phyloP scores from a whole-genome alignment of 2,888 invertebrate genomes.

The Crossocerus cetratus region DNA sequence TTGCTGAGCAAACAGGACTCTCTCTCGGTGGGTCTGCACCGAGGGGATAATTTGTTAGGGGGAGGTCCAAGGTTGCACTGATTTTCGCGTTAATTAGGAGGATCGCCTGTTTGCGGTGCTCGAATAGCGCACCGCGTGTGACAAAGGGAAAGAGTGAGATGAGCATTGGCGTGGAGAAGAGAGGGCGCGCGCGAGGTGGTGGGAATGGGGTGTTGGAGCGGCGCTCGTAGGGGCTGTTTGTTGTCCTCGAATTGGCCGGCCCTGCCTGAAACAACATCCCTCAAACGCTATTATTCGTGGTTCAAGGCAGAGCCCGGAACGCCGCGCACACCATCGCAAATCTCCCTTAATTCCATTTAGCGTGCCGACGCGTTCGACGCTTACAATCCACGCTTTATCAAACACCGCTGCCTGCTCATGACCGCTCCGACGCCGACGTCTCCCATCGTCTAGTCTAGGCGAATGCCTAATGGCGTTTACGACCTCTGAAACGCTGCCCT shows the following conservation, averaged over 20 bases:
- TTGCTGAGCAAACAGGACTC: too few species aligned
- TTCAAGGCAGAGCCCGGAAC: constrained; percentile 40
- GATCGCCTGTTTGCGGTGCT: background rate
- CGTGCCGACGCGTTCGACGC: constrained; percentile 32
- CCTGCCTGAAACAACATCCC: constrained; percentile 48
- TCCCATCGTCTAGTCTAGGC: background rate
- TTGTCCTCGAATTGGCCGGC: constrained; percentile 9
- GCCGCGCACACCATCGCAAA: constrained; percentile 42
- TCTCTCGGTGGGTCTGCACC: background rate
- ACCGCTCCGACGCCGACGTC: constrained; percentile 7
- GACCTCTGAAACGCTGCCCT: background rate
- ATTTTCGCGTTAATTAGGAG: background rate
- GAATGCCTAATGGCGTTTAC: constrained; percentile 14
- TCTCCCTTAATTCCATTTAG: constrained; percentile 56
- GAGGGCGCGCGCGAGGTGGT: too few species aligned
- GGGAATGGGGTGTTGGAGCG: constrained; percentile 21
- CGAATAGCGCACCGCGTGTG: background rate
- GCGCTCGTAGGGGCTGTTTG: constrained; percentile 12
- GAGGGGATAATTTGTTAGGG: too few species aligned
- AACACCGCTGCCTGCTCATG: constrained; percentile 26
- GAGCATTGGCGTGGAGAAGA: too few species aligned
- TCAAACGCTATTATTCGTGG: constrained; percentile 52
- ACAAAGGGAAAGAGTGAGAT: too few species aligned
- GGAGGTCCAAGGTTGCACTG: too few species aligned
- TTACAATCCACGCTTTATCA: constrained; percentile 47